A percentile compares a stretch with the other conserved stretches of the same genome.
phyloP scores from a whole-genome alignment of 2,113 vertebrate species.

The Bombycilla garrulus region DNA sequence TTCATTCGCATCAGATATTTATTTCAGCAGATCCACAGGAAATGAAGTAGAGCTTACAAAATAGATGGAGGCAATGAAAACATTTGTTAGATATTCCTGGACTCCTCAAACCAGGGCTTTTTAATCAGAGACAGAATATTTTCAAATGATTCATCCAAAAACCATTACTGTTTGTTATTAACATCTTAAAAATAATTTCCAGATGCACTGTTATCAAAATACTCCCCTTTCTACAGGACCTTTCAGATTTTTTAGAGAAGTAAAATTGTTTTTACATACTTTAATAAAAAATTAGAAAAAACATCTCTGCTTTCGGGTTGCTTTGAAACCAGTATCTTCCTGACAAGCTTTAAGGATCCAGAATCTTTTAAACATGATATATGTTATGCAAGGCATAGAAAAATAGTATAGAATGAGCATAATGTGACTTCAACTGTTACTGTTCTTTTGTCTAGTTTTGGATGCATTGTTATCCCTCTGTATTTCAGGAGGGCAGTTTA shows the following conservation, averaged over 20 bases:
- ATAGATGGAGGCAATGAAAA: constrained; percentile 21
- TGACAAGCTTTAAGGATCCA: background rate
- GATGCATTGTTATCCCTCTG: background rate
- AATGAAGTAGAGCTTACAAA: constrained; percentile 38
- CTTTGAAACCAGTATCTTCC: background rate
- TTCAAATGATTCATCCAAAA: background rate
- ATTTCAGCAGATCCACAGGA: constrained; percentile 17
- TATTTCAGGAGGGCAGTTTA: background rate
- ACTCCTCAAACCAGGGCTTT: background rate
- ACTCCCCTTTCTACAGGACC: background rate
- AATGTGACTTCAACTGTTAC: background rate
- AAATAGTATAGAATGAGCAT: background rate
- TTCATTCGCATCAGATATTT: constrained; percentile 22
- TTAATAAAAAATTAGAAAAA: background rate
- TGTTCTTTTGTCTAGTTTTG: background rate
- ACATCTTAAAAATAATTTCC: background rate
- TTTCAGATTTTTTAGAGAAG: background rate
- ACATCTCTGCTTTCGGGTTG: background rate
- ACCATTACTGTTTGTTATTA: background rate
- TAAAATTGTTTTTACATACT: background rate
- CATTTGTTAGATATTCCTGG: background rate
- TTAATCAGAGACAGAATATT: constrained; percentile 4
- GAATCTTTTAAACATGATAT: background rate
- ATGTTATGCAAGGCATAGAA: background rate
- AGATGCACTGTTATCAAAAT: background rate